Evolutionary conservation across 1,140 invertebrate genomes (phyloP), one percentile per base, ranked within the genome.

Genomic region (Myzus persicae): DNA sequence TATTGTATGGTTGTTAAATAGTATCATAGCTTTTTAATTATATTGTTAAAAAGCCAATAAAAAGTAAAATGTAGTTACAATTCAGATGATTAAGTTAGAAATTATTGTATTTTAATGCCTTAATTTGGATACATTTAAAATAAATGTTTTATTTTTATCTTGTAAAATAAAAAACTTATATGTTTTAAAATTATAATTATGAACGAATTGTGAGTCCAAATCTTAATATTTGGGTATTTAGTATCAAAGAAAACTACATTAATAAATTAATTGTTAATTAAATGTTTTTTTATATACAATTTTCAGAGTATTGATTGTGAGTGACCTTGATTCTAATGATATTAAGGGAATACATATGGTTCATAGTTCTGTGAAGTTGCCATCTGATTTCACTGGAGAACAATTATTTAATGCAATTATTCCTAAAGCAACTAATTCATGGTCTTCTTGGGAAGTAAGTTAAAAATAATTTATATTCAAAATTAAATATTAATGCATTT

Each of bases 271-370:
- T 90, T 59, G 1, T 90, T 26, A 40, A 7, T 59, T 36, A 18
- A 67, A 67, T 67, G 59, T 2, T 31, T 67, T n/a, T 67, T 31
- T 24, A 36, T 36, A 24, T 26, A 31, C 36, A 81, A 82, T 92
- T 92, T 92, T 91, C 76, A 93, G 93, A 54, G 81, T 93, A 44
- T 88, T 93, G 85, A 76, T 91, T 24, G 90, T 93, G 0, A 93
- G 93, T 1, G 93, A 91, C 31, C 40, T 91, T 42, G 91, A 92
- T 51, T 26, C 20, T 20, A 91, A 93, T 9, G 59, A 93, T 46
- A n/a, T 59, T 81, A 44, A 6, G 1, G 90, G 42, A 42, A 54
- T 91, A 48, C 51, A 93, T 54, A 76, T 93, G 31, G 91, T 85
- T 81, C 84, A 92, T n/a, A 85, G 91, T 87, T 40, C 93, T 84